These are phyloP conservation scores for Sminthurinus aureus DNA, from an alignment of 2,888 invertebrate genomes.

Conservation along the genomic window DNA sequence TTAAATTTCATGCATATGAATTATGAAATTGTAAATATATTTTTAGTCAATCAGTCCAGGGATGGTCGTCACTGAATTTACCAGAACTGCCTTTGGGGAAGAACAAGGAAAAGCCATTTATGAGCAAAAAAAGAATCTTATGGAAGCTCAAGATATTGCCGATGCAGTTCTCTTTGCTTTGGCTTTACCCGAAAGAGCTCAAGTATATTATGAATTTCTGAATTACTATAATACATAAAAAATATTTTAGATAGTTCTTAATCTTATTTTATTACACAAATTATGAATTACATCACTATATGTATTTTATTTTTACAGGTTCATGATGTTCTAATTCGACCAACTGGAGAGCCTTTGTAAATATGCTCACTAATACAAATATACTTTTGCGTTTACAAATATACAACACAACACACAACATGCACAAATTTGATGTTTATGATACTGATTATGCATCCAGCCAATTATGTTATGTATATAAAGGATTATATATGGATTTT, in stretches of 20 bases:
- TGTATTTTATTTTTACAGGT: constrained; percentile 35
- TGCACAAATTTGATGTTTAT: too few species aligned
- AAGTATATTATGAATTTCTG: constrained; percentile 62
- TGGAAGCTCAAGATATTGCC: constrained; percentile 70
- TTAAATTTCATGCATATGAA: not conserved
- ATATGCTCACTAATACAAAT: too few species aligned
- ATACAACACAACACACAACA: too few species aligned
- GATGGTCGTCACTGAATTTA: constrained; percentile 55
- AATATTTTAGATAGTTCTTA: too few species aligned
- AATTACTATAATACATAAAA: too few species aligned
- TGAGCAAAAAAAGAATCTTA: constrained; percentile 62
- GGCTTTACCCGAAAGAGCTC: constrained; percentile 70
- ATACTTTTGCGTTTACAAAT: too few species aligned
- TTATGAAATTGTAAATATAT: not conserved
- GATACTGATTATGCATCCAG: too few species aligned
- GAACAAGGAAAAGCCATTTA: constrained; percentile 61
- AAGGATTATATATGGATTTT: too few species aligned
- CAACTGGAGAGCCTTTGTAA: constrained; percentile 40
- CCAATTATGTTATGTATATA: too few species aligned
- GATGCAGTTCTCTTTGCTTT: constrained; percentile 71
- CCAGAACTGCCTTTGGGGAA: constrained; percentile 44
- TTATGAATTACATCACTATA: not conserved
- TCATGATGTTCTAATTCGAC: constrained; percentile 40
- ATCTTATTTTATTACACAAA: not conserved
- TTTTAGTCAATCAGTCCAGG: constrained; percentile 58